Conservation (phyloP, 2,888 invertebrate species). For the Pollenia labialis region DNA sequence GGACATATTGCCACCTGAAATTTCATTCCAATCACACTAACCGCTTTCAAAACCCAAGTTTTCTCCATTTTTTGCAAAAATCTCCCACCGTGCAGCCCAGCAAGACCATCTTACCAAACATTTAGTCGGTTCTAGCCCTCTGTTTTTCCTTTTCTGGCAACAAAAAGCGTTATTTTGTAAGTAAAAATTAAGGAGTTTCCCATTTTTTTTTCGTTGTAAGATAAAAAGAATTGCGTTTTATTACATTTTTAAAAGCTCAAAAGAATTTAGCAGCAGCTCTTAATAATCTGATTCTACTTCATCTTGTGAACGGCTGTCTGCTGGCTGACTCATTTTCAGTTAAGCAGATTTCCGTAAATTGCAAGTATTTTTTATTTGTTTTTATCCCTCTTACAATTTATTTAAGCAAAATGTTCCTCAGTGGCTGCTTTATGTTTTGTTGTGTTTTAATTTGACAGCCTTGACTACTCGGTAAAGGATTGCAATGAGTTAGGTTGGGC, state of each 20-base stretch:
- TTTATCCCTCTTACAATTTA: conserved; percentile 22
- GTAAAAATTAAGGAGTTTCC: conserved; percentile 35
- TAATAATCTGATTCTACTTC: conserved; percentile 14
- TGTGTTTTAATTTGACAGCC: background rate
- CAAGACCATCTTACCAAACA: background rate
- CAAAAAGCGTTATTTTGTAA: conserved; percentile 21
- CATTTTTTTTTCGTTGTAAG: background rate
- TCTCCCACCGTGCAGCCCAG: background rate
- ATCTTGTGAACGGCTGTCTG: background rate
- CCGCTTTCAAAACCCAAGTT: too few species aligned
- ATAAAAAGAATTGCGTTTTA: conserved; percentile 45
- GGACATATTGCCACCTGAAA: too few species aligned
- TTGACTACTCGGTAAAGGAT: background rate
- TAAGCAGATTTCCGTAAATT: background rate
- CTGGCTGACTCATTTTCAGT: background rate
- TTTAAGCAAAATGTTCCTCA: conserved; percentile 9
- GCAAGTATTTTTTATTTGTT: conserved; percentile 2
- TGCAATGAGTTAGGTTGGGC: background rate
- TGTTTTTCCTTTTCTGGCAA: background rate
- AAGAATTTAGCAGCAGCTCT: background rate
- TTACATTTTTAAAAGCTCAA: conserved; percentile 27
- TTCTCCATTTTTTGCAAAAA: too few species aligned
- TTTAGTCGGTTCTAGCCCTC: background rate
- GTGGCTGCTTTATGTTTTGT: background rate
- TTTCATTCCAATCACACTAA: too few species aligned